Conservation (phyloP, 2,888 invertebrate genomes). For the Pyrochroa serraticornis region DNA sequence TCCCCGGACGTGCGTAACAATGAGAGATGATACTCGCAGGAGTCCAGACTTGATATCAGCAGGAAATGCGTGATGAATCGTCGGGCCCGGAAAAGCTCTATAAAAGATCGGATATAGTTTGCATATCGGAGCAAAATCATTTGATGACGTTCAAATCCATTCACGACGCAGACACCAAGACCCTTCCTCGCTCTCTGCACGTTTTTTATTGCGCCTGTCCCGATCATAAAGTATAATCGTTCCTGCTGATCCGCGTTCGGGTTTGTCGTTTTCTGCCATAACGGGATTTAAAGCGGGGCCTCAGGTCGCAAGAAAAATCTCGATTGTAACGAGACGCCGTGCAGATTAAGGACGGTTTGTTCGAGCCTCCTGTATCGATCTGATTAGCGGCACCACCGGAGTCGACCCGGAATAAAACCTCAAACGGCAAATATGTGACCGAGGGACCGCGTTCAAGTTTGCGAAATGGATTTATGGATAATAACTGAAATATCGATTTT, state of each 20-base stretch:
- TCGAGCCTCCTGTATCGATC: conserved; percentile 14
- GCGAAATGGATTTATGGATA: too few species aligned
- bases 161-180: conserved; percentile 11
- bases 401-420: conserved; percentile 18
- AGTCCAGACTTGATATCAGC: conserved; percentile 11
- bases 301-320: conserved; percentile 6
- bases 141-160: conserved; percentile 21
- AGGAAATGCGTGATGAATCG: conserved; percentile 26
- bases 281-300: neutral
- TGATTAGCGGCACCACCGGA: conserved; percentile 16
- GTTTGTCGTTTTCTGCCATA: conserved; percentile 11
- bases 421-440: conserved; percentile 6
- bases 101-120: conserved; percentile 26
- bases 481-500: too few species aligned
- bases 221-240: conserved; percentile 22
- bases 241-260: conserved; percentile 2
- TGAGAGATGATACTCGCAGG: conserved; percentile 28
- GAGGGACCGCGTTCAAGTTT: too few species aligned
- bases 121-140: conserved; percentile 17
- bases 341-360: conserved; percentile 15
- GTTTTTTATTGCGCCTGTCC: conserved; percentile 21
- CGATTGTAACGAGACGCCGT: conserved; percentile 8
- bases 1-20: conserved; percentile 29
- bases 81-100: conserved; percentile 15
- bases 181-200: conserved; percentile 1